phyloP scores from a whole-genome alignment of 2,113 vertebrate genomes.

The Anguilla rostrata region DNA sequence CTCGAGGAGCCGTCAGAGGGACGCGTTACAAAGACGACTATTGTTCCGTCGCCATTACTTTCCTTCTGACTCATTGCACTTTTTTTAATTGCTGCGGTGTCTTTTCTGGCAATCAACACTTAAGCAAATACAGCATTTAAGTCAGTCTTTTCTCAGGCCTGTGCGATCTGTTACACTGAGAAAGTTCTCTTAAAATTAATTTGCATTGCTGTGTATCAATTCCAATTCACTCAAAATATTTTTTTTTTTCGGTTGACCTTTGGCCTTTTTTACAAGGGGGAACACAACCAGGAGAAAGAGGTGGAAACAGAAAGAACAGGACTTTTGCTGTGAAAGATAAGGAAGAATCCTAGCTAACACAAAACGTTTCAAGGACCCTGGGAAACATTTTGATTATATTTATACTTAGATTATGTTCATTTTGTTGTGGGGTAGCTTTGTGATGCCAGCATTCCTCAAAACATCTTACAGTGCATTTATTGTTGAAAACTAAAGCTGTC shows the following conservation, averaged over 20 bases:
- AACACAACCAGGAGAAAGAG: not conserved
- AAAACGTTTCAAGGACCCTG: not conserved
- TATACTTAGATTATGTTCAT: no score
- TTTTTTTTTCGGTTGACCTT: not conserved
- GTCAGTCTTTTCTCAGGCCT: not conserved
- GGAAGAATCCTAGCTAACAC: not conserved
- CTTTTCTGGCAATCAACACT: not conserved
- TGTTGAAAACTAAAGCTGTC: no score
- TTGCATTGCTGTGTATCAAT: not conserved
- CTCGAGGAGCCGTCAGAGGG: not conserved
- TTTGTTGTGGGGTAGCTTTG: no score
- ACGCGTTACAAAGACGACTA: not conserved
- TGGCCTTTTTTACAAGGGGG: not conserved
- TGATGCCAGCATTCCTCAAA: no score
- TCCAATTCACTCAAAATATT: not conserved
- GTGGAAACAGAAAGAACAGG: not conserved
- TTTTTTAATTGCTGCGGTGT: not conserved
- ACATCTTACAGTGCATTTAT: no score
- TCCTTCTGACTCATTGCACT: not conserved
- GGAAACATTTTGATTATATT: no score
- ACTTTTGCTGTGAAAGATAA: not conserved
- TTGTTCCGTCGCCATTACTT: not conserved
- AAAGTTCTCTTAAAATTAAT: not conserved
- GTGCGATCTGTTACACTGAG: not conserved
- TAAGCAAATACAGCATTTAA: not conserved